These are phyloP conservation scores for Mixornis gularis DNA, from an alignment of 2,113 vertebrate species.

Conservation along the genomic window DNA sequence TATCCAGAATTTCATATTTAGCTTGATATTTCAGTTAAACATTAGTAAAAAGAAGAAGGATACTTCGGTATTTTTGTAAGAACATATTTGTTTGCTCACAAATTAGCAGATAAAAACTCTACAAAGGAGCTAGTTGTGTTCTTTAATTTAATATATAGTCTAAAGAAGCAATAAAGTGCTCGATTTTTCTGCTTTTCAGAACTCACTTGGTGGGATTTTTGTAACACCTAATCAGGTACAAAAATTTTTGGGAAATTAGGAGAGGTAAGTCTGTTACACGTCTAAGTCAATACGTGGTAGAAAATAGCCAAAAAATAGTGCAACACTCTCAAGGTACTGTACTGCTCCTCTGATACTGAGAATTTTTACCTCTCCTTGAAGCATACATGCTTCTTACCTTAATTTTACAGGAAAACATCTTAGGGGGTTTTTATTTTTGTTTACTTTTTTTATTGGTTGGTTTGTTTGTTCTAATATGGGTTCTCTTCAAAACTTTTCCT, in stretches of 20 bases:
- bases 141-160: background rate
- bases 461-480: background rate
- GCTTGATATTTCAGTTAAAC: background rate
- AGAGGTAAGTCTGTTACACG: background rate
- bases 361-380: background rate
- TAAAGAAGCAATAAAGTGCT: background rate
- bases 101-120: background rate
- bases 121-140: background rate
- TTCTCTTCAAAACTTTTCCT: background rate
- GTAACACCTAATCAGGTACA: background rate
- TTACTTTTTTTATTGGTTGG: background rate
- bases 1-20: background rate
- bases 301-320: background rate
- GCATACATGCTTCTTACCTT: background rate
- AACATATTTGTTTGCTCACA: background rate
- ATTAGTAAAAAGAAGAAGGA: background rate
- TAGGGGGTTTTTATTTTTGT: accelerated
- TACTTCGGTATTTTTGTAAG: background rate
- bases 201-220: background rate
- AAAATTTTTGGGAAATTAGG: background rate
- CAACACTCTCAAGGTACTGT: background rate
- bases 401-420: background rate
- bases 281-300: background rate
- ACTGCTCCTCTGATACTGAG: background rate
- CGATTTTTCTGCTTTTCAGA: background rate